phyloP scores from a whole-genome alignment of 2,888 invertebrate genomes.

The Drosophila eohydei region DNA sequence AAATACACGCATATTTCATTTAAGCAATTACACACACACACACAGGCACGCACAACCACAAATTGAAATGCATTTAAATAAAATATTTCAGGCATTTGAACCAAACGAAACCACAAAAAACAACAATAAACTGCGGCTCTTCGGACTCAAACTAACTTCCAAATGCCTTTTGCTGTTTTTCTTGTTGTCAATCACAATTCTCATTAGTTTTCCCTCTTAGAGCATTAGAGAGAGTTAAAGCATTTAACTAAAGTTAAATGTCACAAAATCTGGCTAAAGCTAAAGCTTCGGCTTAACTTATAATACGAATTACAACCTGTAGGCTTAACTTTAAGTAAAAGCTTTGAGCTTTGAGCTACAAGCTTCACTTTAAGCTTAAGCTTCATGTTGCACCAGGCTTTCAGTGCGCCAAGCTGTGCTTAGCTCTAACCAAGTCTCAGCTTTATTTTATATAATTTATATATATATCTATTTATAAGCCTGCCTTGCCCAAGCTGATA shows the following conservation, averaged over 20 bases:
- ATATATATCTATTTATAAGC: too few species aligned
- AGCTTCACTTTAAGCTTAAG: background rate
- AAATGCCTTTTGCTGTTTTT: background rate
- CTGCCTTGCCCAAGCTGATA: too few species aligned
- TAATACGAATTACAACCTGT: background rate
- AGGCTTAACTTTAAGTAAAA: background rate
- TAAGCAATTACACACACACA: slow-evolving; percentile 59
- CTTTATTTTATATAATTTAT: too few species aligned
- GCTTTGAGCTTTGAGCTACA: background rate
- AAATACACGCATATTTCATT: slow-evolving; percentile 41
- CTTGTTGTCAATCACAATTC: background rate
- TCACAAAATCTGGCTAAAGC: background rate
- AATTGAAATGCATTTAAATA: slow-evolving; percentile 56
- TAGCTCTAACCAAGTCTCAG: too few species aligned
- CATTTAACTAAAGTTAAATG: background rate
- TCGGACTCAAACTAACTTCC: slow-evolving; percentile 14
- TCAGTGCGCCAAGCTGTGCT: background rate
- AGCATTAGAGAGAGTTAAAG: too few species aligned
- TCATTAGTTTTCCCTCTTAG: background rate
- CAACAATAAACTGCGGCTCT: slow-evolving; percentile 21
- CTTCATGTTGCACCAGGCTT: background rate
- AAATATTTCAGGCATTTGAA: slow-evolving; percentile 38
- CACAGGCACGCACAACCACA: slow-evolving; percentile 28
- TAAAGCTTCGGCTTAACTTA: background rate
- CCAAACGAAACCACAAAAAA: slow-evolving; percentile 26